Base-by-base conservation (phyloP, 2,113 vertebrate genomes). In the Uropsilus gracilis region DNA sequence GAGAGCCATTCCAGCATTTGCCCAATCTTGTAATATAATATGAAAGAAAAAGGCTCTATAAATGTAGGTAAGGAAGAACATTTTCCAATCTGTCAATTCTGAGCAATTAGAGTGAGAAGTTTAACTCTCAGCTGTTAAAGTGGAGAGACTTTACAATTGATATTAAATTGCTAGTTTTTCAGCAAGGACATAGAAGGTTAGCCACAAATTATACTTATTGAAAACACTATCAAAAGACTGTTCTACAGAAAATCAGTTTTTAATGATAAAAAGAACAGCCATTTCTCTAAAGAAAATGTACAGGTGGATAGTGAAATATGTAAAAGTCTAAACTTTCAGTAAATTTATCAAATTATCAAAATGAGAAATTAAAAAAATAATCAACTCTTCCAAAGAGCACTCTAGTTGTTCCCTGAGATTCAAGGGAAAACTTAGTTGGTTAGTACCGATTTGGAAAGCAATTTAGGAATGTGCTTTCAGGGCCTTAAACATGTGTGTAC, bases 221-320 rank as follows among this genome's bases (percentile, higher is more conserved):
- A 63, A 53, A 77, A 46, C 11, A 61, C 11, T 61, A 26, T 55
- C 13, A 59, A 89, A 95, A 80, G 50, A 86, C 73, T 46, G 55
- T n/a, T 30, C 26, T 73, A 42, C 72, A 66, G 34, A 75, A 89
- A 96, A 72, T n/a, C 20, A 71, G 5, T 86, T 44, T 9, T 64
- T 91, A 66, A 66, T 85, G 66, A 82, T n/a, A 91, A 91, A 18
- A 82, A 63, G n/a, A 39, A 80, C 4, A 55, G 34, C 53, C 16
- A 46, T 72, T 93, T 91, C 78, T 81, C 46, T 46, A 91, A 93
- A 77, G 48, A 89, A 72, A 57, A 93, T 80, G 32, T n/a, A 11
- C 39, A 94, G 88, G 64, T 53, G 37, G 32, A 14, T 57, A 85
- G 90, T 57, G 44, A 63, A 93, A 95, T 28, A 57, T 48, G 0